Evolutionary conservation across 2,888 invertebrate genomes (phyloP).

Genomic region (Cataglyphis livida): DNA sequence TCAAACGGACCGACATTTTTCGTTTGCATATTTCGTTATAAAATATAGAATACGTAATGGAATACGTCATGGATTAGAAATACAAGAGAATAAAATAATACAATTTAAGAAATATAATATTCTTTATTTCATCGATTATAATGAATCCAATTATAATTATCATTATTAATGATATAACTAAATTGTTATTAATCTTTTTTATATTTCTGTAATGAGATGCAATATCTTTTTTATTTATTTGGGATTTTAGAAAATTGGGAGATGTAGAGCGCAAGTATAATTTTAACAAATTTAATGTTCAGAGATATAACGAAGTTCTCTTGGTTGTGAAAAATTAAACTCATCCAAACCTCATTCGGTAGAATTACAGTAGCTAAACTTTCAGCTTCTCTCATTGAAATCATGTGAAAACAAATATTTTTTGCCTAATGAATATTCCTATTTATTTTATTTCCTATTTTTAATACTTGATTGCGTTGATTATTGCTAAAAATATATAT

Average conservation of each 20-base stretch:
- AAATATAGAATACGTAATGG: constrained; percentile 19
- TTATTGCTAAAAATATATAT: neutral
- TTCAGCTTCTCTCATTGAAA: constrained; percentile 17
- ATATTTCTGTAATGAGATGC: constrained; percentile 5
- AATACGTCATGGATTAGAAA: no score
- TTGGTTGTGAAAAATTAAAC: constrained; percentile 29
- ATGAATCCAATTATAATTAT: constrained; percentile 1
- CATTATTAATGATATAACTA: constrained; percentile 11
- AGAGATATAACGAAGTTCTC: constrained; percentile 15
- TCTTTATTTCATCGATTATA: neutral
- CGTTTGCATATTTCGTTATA: constrained; percentile 35
- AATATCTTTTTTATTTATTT: constrained; percentile 20
- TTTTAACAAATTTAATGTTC: constrained; percentile 22
- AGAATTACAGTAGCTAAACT: constrained; percentile 2
- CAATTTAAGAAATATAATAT: neutral
- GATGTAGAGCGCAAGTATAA: constrained; percentile 15
- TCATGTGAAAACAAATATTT: constrained; percentile 8
- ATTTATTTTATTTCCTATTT: neutral
- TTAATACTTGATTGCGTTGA: neutral
- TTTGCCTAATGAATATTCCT: neutral
- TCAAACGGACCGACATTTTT: constrained; percentile 36
- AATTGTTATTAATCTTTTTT: constrained; percentile 27
- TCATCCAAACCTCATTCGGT: constrained; percentile 17
- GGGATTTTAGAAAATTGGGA: constrained; percentile 10
- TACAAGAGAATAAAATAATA: neutral